A percentile compares a stretch with the other conserved stretches of the same genome.
phyloP scores from a whole-genome alignment of 2,797 vertebrate genomes.

The Trichosurus vulpecula region DNA sequence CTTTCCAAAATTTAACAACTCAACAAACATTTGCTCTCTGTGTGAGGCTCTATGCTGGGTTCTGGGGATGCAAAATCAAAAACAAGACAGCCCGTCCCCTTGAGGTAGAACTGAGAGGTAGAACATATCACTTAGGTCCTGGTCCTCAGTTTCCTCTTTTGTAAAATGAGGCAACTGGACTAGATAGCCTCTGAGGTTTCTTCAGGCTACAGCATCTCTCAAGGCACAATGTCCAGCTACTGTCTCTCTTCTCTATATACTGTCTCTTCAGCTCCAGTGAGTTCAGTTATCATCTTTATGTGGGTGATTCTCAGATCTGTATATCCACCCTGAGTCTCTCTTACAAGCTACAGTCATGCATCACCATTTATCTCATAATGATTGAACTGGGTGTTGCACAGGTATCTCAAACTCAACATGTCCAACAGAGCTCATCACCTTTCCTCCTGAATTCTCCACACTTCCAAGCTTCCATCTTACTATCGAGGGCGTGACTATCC shows the following conservation, averaged over 20 bases:
- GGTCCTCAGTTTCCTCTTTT: background rate
- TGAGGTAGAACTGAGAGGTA: background rate
- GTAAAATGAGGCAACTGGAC: background rate
- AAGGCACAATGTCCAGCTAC: background rate
- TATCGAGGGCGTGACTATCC: background rate
- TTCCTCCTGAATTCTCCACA: background rate
- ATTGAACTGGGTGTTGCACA: no score
- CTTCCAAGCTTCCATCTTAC: background rate
- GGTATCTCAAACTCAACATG: no score
- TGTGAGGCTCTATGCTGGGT: background rate
- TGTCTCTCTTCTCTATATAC: background rate
- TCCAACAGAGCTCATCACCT: background rate
- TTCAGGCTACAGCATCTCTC: background rate
- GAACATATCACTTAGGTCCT: background rate
- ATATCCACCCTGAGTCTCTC: background rate
- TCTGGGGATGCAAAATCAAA: background rate
- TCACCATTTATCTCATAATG: background rate
- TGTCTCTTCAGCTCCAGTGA: background rate
- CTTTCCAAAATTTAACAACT: background rate
- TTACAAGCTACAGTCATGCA: background rate
- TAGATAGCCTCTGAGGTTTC: background rate
- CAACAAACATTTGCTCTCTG: background rate
- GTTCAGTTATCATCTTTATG: background rate
- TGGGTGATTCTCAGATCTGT: background rate
- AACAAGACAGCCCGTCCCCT: background rate